phyloP scores from a whole-genome alignment of 1,140 invertebrate species.

The Harlomillsia oculata region DNA sequence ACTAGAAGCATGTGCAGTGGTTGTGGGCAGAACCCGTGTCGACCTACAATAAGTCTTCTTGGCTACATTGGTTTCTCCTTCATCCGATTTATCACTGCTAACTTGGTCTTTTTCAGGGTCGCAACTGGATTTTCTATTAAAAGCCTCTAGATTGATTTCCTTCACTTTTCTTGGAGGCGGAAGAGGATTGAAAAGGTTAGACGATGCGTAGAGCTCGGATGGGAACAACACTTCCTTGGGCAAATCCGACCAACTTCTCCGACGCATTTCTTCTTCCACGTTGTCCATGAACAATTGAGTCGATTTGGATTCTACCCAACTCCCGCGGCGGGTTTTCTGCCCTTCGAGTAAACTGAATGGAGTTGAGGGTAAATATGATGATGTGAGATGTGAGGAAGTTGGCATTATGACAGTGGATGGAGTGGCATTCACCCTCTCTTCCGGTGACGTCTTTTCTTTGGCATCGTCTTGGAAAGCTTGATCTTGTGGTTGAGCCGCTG shows the following conservation, averaged over 20 bases:
- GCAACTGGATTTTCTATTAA: slow-evolving; percentile 10
- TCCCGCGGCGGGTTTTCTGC: slow-evolving; percentile 24
- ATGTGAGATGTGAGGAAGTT: slow-evolving; percentile 1
- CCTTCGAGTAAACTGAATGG: slow-evolving; percentile 8
- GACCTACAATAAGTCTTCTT: neutral
- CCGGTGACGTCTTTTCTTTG: slow-evolving; percentile 7
- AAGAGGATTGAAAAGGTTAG: slow-evolving; percentile 25
- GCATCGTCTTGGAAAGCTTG: slow-evolving; percentile 27
- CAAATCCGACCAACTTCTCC: slow-evolving; percentile 25
- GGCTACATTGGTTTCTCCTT: slow-evolving; percentile 3
- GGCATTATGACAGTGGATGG: neutral
- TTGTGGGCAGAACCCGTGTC: slow-evolving; percentile 6
- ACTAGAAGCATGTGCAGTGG: neutral
- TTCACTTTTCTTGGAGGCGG: slow-evolving; percentile 28
- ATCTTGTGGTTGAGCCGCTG: slow-evolving; percentile 2
- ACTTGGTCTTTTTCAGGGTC: neutral
- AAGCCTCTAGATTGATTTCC: slow-evolving; percentile 32
- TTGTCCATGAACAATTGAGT: neutral
- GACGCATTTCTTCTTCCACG: neutral
- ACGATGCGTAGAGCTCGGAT: neutral
- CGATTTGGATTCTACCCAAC: slow-evolving; percentile 24
- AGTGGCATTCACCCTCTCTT: slow-evolving; percentile 7
- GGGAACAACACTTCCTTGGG: slow-evolving; percentile 15
- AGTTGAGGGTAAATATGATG: neutral
- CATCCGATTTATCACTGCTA: neutral